These are phyloP conservation scores for Hypotaenidia philippensis DNA, from an alignment of 2,797 vertebrate genomes.

Conservation along the genomic window DNA sequence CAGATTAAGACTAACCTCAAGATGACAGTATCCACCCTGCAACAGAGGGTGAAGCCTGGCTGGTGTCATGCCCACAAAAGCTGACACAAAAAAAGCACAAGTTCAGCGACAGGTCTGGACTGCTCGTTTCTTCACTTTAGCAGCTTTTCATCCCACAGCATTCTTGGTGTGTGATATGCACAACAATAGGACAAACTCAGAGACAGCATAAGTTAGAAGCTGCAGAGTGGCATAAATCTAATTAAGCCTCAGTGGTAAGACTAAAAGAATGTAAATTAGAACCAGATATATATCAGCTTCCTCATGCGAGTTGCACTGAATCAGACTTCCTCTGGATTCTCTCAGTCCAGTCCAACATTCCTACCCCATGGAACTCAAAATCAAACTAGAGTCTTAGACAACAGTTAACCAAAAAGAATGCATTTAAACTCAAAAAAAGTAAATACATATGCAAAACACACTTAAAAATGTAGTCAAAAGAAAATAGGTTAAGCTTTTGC, in stretches of 20 bases:
- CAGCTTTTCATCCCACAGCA: not conserved
- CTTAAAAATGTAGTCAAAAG: not conserved
- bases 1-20: not conserved
- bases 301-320: not conserved
- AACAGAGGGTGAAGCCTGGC: rapidly evolving
- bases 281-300: slow-evolving; percentile 41
- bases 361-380: not conserved
- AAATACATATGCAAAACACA: not conserved
- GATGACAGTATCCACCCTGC: not conserved
- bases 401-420: not conserved
- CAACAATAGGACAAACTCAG: not conserved
- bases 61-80: not conserved
- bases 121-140: not conserved
- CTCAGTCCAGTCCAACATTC: not conserved
- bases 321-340: slow-evolving; percentile 2
- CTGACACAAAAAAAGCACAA: not conserved
- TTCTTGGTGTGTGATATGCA: not conserved
- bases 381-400: not conserved
- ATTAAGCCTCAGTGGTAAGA: slow-evolving; percentile 48
- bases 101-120: not conserved
- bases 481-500: not conserved
- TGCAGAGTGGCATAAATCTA: slow-evolving; percentile 47
- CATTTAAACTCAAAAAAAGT: not conserved
- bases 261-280: slow-evolving; percentile 57
- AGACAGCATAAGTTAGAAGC: not conserved